Percentiles rank a stretch among this genome's conserved stretches.
Evolutionary conservation across 2,797 vertebrate genomes (phyloP).

Genomic region (Acipenser ruthenus): DNA sequence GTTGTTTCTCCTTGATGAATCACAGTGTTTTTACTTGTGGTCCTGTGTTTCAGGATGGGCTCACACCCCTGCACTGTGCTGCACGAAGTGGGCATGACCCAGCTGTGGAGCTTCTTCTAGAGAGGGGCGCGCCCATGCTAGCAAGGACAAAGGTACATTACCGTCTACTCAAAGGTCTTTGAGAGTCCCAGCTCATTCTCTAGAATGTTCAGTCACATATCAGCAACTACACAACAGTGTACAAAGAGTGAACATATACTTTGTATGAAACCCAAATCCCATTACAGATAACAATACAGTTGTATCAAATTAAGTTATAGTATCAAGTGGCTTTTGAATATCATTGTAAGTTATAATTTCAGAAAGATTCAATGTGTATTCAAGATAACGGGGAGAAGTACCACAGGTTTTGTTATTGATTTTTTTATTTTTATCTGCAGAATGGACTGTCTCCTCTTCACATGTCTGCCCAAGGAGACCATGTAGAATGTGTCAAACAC

Average conservation of each 20-base stretch:
- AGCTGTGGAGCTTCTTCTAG: constrained; percentile 86
- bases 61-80: constrained; percentile 93
- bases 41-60: constrained; percentile 72
- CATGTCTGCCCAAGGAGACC: constrained; percentile 96
- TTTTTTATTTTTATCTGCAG: constrained; percentile 41
- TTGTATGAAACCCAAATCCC: too few relatives aligned
- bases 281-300: too few relatives aligned
- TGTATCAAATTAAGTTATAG: too few relatives aligned
- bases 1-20: constrained; percentile 12
- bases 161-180: too few relatives aligned
- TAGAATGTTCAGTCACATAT: too few relatives aligned
- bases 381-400: not conserved
- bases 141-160: constrained; percentile 85
- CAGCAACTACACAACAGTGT: too few relatives aligned
- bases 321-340: too few relatives aligned
- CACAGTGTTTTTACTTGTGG: constrained; percentile 19
- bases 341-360: too few relatives aligned
- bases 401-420: too few relatives aligned
- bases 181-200: too few relatives aligned
- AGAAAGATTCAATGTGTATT: too few relatives aligned
- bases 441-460: constrained; percentile 94
- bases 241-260: too few relatives aligned
- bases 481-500: constrained; percentile 92
- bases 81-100: constrained; percentile 89
- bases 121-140: constrained; percentile 85